Evolutionary conservation across 2,113 vertebrate genomes (phyloP), one percentile per base, ranked within the genome.

Genomic region (Ctenodactylus gundi): DNA sequence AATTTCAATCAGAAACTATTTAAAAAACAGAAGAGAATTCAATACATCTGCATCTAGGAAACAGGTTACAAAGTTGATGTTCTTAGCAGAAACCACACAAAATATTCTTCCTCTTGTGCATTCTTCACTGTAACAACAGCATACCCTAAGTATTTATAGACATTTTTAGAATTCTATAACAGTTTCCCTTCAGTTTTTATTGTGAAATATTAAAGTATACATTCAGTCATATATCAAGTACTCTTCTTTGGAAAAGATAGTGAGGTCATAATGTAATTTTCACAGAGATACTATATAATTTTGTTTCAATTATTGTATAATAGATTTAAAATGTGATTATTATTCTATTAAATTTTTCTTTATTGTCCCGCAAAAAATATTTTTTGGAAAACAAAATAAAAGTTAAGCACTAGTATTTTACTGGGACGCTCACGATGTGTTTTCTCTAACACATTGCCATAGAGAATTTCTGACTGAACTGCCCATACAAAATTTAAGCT

Each of bases 101-200:
- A 62, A 36, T 7, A 85, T 1, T 6, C 34, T 70, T 21, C 15
- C 49, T 68, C 3, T 13, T n/a, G 17, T 77, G 11, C 3, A 41
- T 46, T 64, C 34, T 75, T 87, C 64, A 90, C 13, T 70, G 46
- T 70, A 70, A 88, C 23, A 39, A 75, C 51, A 64, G 4, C 13
- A 0, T 44, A 65, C 34, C 9, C 21, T 70, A 27, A 81, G 34
- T 93, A 68, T 94, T 90, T 90, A 90, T 51, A 57, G 64, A 91
- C 67, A 23, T 29, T 60, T 73, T 97, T 68, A 78, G 51, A 88
- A 64, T 77, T 92, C 29, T 88, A 44, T 34, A 73, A 67, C 25
- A 60, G 18, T 91, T 90, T 94, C 34, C n/a, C 46, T 95, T 83
- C 64, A 91, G 53, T 86, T 92, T 91, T 73, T 91, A 81, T 51